phyloP scores from a whole-genome alignment of 2,797 vertebrate species.

The Dipus sagitta region DNA sequence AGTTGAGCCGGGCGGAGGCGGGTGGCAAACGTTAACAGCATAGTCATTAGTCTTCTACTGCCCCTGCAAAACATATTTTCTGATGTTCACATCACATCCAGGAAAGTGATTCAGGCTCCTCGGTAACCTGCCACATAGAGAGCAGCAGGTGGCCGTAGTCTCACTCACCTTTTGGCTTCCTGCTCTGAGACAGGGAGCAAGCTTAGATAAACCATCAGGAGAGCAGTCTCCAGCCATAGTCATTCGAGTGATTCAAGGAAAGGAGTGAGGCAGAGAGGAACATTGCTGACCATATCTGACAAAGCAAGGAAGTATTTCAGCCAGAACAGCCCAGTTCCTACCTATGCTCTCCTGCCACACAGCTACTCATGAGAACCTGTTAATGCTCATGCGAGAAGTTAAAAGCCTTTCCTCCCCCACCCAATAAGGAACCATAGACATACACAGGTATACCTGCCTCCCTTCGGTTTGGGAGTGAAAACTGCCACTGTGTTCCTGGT shows the following conservation, averaged over 20 bases:
- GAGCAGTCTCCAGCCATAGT: not conserved
- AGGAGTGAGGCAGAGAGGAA: not conserved
- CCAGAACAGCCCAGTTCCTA: not conserved
- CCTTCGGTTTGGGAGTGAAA: not conserved
- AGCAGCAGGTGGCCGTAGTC: constrained; percentile 3
- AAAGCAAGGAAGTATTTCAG: constrained; percentile 44
- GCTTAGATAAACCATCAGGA: not conserved
- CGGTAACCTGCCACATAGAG: constrained; percentile 42
- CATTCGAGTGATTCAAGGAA: not conserved
- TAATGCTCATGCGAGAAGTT: not conserved
- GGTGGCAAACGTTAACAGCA: not conserved
- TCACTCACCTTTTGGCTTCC: constrained; percentile 12
- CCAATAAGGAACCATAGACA: constrained; percentile 9
- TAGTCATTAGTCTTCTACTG: constrained; percentile 8
- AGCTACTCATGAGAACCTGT: not conserved
- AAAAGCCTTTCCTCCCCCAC: not conserved
- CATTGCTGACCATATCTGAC: not conserved
- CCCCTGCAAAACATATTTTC: not conserved
- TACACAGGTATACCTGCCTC: not conserved
- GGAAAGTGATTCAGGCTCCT: not conserved
- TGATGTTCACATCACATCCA: not conserved
- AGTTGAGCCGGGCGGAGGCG: not conserved
- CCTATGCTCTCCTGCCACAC: not conserved
- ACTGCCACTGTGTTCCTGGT: not conserved
- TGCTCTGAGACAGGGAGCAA: constrained; percentile 24